A percentile compares a stretch with the other conserved stretches of the same genome.
Conservation (phyloP, 1,140 invertebrate genomes). For the Pollicipes pollicipes region DNA sequence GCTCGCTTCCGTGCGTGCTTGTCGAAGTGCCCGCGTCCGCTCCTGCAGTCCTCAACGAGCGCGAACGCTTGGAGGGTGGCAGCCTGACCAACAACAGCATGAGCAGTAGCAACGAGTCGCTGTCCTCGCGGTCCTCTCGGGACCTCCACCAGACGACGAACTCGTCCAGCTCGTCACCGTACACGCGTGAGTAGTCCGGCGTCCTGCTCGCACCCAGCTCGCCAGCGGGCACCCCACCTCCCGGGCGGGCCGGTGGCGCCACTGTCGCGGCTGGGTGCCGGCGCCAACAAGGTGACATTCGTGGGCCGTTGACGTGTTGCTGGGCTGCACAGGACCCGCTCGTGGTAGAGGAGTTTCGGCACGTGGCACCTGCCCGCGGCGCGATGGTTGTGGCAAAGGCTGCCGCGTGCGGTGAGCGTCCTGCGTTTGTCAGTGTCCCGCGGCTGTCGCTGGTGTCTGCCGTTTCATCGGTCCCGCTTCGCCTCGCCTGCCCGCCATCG, state of each 20-base stretch:
- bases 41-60: not conserved
- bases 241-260: constrained; percentile 16
- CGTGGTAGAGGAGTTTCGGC: too few relatives aligned
- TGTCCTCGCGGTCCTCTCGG: constrained; percentile 18
- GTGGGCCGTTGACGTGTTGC: too few relatives aligned
- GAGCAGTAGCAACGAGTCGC: constrained; percentile 19
- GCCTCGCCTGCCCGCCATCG: too few relatives aligned
- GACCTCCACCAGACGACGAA: constrained; percentile 10
- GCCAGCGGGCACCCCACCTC: constrained; percentile 12
- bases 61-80: not conserved
- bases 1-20: not conserved
- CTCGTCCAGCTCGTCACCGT: not conserved
- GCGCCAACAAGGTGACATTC: constrained; percentile 6
- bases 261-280: constrained; percentile 7
- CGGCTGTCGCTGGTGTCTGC: too few relatives aligned
- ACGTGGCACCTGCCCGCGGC: too few relatives aligned
- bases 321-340: not conserved
- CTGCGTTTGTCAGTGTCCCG: too few relatives aligned
- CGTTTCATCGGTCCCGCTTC: too few relatives aligned
- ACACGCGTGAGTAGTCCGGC: constrained; percentile 4
- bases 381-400: too few relatives aligned
- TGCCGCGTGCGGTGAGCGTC: too few relatives aligned
- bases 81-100: not conserved
- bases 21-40: not conserved
- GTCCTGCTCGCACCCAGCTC: constrained; percentile 12